phyloP scores from a whole-genome alignment of 2,113 vertebrate species.

The Corythoichthys intestinalis region DNA sequence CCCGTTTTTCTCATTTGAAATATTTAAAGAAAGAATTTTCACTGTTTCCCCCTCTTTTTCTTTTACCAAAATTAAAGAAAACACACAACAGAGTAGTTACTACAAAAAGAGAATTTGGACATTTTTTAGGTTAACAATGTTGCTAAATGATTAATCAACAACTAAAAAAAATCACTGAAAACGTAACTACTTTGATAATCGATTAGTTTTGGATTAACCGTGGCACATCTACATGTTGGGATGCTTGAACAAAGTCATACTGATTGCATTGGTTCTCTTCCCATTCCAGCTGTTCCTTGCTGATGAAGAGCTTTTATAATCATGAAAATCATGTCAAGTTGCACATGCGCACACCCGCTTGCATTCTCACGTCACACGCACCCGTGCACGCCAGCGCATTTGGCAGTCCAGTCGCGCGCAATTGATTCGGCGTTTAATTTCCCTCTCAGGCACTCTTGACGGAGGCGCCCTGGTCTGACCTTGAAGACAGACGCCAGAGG shows the following conservation, averaged over 20 bases:
- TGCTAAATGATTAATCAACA: no score
- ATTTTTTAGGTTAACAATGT: no score
- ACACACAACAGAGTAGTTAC: no score
- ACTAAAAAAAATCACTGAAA: no score
- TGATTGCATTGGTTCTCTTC: constrained; percentile 40
- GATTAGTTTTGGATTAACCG: no score
- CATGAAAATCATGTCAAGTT: not conserved
- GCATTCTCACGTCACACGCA: not conserved
- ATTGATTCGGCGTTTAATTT: constrained; percentile 75
- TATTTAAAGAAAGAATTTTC: no score
- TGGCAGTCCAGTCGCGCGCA: constrained; percentile 31
- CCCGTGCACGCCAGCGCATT: not conserved
- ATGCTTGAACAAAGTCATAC: no score
- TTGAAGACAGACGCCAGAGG: constrained; percentile 54
- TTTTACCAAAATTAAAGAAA: no score
- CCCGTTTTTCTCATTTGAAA: no score
- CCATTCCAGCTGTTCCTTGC: constrained; percentile 50
- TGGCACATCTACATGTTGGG: no score
- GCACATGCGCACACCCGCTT: not conserved
- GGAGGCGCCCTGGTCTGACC: constrained; percentile 63
- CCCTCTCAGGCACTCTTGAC: constrained; percentile 55
- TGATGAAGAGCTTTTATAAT: constrained; percentile 30
- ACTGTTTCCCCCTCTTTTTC: no score
- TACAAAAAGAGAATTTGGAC: no score
- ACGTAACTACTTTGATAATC: constrained; percentile 29